Evolutionary conservation across 1,140 invertebrate genomes (phyloP).

Genomic region (Polypedilum pembai): DNA sequence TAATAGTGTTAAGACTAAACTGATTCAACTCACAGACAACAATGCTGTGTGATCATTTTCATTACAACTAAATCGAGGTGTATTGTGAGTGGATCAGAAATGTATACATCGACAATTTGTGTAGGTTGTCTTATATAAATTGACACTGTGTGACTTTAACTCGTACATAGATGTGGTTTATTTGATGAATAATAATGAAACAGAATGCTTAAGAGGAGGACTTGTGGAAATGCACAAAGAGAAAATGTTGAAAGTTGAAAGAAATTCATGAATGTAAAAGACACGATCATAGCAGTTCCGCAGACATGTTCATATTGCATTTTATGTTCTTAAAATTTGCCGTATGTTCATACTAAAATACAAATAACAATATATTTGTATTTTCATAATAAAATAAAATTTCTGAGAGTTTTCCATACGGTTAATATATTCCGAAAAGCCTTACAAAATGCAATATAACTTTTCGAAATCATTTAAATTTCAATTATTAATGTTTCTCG

Average conservation of each 20-base stretch:
- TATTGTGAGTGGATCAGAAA: neutral
- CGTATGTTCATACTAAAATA: too few species aligned
- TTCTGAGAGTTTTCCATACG: too few species aligned
- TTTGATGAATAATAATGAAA: neutral
- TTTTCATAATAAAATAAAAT: too few species aligned
- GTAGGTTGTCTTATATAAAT: conserved; percentile 6
- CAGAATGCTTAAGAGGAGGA: neutral
- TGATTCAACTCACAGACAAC: neutral
- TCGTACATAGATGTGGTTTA: neutral
- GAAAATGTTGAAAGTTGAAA: neutral
- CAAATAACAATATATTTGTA: too few species aligned
- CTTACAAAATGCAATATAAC: too few species aligned
- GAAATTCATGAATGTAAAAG: too few species aligned
- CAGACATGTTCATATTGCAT: too few species aligned
- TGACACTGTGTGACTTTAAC: neutral
- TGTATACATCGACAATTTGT: neutral
- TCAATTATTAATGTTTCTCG: too few species aligned
- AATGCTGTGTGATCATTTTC: neutral
- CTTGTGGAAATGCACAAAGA: neutral
- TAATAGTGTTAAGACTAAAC: neutral
- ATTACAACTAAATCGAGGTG: neutral
- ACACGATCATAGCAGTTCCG: too few species aligned
- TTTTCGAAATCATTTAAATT: too few species aligned
- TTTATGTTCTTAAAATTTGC: too few species aligned
- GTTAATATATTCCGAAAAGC: too few species aligned